phyloP scores from a whole-genome alignment of 2,888 invertebrate genomes.

The Spisula solida region DNA sequence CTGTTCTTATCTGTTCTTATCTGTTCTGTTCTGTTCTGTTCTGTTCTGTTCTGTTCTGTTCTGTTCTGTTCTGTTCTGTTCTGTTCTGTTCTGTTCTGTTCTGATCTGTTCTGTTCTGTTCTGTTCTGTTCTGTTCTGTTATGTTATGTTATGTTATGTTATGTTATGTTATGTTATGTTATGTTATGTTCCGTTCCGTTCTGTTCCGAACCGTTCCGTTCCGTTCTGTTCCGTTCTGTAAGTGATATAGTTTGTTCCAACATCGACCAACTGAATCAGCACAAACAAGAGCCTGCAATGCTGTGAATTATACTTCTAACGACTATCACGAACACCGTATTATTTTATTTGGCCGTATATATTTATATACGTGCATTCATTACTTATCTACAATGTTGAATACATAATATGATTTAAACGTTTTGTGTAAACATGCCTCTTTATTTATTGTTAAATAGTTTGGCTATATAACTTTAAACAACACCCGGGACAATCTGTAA shows the following conservation, averaged over 20 bases:
- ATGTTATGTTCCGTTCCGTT: neutral
- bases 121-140: too few relatives aligned
- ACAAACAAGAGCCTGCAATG: too few relatives aligned
- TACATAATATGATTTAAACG: neutral
- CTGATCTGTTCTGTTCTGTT: too few relatives aligned
- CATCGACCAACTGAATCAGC: too few relatives aligned
- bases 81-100: too few relatives aligned
- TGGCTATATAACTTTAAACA: neutral
- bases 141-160: neutral
- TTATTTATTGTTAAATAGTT: neutral
- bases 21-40: too few relatives aligned
- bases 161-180: neutral
- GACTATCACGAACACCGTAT: too few relatives aligned
- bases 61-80: too few relatives aligned
- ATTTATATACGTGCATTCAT: neutral
- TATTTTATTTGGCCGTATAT: neutral
- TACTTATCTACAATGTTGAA: neutral
- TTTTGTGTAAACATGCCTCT: neutral
- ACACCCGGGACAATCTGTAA: too few relatives aligned
- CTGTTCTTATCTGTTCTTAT: too few relatives aligned
- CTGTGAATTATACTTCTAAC: too few relatives aligned
- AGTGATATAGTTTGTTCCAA: neutral
- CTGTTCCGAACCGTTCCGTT: neutral
- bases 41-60: too few relatives aligned
- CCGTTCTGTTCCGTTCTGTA: constrained; percentile 1